Conservation (phyloP, 2,888 invertebrate genomes). For the Heliconius hortense region DNA sequence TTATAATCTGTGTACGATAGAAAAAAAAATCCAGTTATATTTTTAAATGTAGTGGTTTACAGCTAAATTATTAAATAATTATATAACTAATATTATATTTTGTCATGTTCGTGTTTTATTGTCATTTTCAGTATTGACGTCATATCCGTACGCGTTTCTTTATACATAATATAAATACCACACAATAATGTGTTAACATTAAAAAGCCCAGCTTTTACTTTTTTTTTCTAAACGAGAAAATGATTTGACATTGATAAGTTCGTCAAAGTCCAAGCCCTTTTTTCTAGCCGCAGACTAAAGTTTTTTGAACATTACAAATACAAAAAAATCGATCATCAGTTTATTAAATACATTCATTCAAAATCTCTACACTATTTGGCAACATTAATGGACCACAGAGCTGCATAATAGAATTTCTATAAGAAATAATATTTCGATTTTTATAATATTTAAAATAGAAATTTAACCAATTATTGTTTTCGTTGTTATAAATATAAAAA, state of each 20-base stretch:
- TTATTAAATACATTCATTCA: neutral
- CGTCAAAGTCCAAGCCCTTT: neutral
- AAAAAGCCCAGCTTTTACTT: slow-evolving; percentile 15
- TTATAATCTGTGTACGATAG: neutral
- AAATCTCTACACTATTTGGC: slow-evolving; percentile 15
- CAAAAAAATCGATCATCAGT: neutral
- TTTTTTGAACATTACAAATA: neutral
- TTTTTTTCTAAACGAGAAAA: too few species aligned
- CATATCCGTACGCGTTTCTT: neutral
- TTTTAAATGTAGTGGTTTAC: neutral
- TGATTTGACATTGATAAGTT: too few species aligned
- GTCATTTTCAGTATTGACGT: slow-evolving; percentile 16
- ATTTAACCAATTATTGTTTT: neutral
- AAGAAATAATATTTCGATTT: neutral
- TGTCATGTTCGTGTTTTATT: slow-evolving; percentile 32
- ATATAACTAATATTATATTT: neutral
- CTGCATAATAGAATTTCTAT: neutral
- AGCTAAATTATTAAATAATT: slow-evolving; percentile 3
- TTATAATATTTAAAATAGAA: neutral
- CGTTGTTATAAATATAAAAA: neutral
- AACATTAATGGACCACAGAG: slow-evolving; percentile 14
- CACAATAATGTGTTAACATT: neutral
- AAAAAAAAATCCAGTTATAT: neutral
- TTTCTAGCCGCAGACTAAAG: neutral
- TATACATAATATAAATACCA: neutral